Conservation (phyloP, 2,888 invertebrate genomes). For the Platycnemis pennipes region DNA sequence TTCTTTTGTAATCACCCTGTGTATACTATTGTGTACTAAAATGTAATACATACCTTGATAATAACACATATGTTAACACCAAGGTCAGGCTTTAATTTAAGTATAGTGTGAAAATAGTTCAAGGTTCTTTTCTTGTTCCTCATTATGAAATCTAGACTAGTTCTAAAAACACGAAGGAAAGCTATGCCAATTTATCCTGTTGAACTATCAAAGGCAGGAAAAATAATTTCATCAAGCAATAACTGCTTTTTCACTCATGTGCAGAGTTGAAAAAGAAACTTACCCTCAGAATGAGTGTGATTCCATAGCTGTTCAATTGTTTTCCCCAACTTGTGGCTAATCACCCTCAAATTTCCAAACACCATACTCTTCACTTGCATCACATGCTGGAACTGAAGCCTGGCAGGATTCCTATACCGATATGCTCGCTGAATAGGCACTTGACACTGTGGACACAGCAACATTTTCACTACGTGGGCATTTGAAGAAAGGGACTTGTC, state of each 20-base stretch:
- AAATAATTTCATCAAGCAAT: too few species aligned
- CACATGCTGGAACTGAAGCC: conserved; percentile 77
- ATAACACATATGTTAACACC: too few species aligned
- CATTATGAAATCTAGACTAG: too few species aligned
- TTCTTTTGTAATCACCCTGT: too few species aligned
- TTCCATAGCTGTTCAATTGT: background rate
- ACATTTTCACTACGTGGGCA: conserved; percentile 75
- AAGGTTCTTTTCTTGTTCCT: too few species aligned
- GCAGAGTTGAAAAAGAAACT: background rate
- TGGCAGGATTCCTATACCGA: conserved; percentile 82
- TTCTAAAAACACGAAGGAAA: too few species aligned
- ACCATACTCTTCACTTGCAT: conserved; percentile 76
- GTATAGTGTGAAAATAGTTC: too few species aligned
- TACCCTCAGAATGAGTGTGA: background rate
- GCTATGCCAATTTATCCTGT: too few species aligned
- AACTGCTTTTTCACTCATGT: background rate
- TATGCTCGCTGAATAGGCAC: conserved; percentile 82
- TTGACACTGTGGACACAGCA: conserved; percentile 83
- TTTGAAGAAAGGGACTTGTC: conserved; percentile 76
- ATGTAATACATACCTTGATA: too few species aligned
- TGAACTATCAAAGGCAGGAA: too few species aligned
- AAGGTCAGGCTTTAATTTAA: too few species aligned
- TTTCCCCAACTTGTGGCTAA: background rate
- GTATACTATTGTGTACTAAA: too few species aligned
- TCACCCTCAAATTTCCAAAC: conserved; percentile 73